phyloP scores from a whole-genome alignment of 2,888 invertebrate genomes.

The Caenorhabditis doughertyi region DNA sequence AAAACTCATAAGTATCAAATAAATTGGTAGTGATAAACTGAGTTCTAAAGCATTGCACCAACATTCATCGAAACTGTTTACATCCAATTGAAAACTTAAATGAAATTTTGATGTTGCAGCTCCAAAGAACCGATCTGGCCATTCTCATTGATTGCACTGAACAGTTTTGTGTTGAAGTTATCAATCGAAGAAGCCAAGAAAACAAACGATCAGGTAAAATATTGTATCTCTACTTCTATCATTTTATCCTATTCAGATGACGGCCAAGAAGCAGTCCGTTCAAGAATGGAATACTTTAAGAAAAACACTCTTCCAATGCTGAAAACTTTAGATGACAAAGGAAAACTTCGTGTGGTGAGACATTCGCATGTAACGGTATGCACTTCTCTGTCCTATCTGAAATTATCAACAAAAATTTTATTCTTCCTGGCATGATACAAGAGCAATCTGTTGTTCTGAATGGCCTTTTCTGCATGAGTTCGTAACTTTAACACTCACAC shows the following conservation, averaged over 20 bases:
- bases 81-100: background rate
- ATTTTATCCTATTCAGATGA: constrained; percentile 86
- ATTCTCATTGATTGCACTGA: constrained; percentile 94
- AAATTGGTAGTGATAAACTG: too few relatives aligned
- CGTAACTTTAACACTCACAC: background rate
- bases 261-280: constrained; percentile 90
- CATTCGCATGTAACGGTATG: constrained; percentile 66
- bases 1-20: too few relatives aligned
- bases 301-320: constrained; percentile 93
- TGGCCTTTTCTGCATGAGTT: background rate
- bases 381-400: constrained; percentile 18
- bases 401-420: background rate
- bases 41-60: too few relatives aligned
- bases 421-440: constrained; percentile 12
- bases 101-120: constrained; percentile 61
- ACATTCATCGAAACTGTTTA: too few relatives aligned
- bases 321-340: constrained; percentile 90
- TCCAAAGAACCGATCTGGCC: constrained; percentile 86
- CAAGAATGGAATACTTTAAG: constrained; percentile 91
- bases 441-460: background rate
- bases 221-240: background rate
- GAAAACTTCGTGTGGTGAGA: constrained; percentile 90
- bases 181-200: constrained; percentile 59
- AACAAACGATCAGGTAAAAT: constrained; percentile 44
- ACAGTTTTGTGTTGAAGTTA: constrained; percentile 84